Percentiles rank a stretch among this genome's conserved stretches.
Conservation (phyloP, 2,113 vertebrate species). For the Xyrauchen texanus region DNA sequence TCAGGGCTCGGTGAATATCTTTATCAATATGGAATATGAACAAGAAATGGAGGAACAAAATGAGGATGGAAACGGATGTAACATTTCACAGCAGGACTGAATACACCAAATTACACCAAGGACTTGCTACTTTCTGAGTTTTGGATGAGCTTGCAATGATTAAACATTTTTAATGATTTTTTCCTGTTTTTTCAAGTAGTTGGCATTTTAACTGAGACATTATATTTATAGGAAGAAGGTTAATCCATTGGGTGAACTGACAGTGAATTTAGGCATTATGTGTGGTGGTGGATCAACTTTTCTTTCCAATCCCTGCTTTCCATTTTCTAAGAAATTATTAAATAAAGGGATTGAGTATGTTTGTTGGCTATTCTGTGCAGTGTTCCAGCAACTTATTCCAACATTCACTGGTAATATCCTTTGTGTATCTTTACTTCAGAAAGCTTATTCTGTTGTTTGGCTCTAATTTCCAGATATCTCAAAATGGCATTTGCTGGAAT, state of each 20-base stretch:
- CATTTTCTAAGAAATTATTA: background rate
- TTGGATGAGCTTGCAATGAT: slow-evolving; percentile 24
- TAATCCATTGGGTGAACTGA: background rate
- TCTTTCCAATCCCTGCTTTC: background rate
- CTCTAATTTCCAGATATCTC: slow-evolving; percentile 38
- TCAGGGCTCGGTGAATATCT: background rate
- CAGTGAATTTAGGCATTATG: background rate
- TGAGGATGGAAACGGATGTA: slow-evolving; percentile 48
- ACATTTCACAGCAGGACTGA: slow-evolving; percentile 29
- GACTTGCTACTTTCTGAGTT: slow-evolving; percentile 32
- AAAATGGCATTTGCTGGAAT: slow-evolving; percentile 69
- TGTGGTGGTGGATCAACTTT: background rate
- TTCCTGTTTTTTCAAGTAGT: background rate
- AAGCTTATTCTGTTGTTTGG: background rate
- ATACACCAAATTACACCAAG: slow-evolving; percentile 21
- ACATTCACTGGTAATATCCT: no score
- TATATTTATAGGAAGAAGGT: slow-evolving; percentile 1
- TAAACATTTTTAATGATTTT: background rate
- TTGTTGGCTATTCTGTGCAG: no score
- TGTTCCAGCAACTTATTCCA: no score
- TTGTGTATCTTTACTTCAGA: background rate
- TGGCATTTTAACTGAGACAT: slow-evolving; percentile 4
- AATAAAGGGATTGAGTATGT: no score
- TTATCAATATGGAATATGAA: slow-evolving; percentile 52
- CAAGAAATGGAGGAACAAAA: slow-evolving; percentile 32